These are phyloP conservation scores for Orchesella flavescens DNA, from an alignment of 2,888 invertebrate genomes.

Conservation along the genomic window DNA sequence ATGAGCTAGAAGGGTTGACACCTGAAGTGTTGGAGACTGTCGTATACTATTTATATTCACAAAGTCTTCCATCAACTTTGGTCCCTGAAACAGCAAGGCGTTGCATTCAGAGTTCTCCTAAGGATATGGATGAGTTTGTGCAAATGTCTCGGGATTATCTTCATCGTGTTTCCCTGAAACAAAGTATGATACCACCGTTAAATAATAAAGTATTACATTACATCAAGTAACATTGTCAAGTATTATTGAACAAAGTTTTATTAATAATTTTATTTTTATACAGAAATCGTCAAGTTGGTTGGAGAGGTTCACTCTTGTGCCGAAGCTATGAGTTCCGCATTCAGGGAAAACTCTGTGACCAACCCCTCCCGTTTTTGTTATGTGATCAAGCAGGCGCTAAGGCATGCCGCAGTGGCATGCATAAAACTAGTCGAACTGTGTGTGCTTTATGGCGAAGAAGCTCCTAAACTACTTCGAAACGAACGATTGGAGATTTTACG, in stretches of 20 bases:
- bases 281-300: slow-evolving; percentile 80
- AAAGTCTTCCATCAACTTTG: slow-evolving; percentile 79
- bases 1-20: slow-evolving; percentile 76
- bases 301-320: slow-evolving; percentile 80
- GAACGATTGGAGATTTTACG: slow-evolving; percentile 81
- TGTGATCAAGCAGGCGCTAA: slow-evolving; percentile 79
- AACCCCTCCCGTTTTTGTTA: slow-evolving; percentile 80
- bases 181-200: slow-evolving; percentile 75
- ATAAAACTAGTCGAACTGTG: slow-evolving; percentile 78
- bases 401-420: slow-evolving; percentile 79
- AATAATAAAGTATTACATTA: neutral
- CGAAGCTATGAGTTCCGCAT: slow-evolving; percentile 72
- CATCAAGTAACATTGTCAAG: neutral
- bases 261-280: slow-evolving; percentile 68
- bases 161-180: slow-evolving; percentile 79
- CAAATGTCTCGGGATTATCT: slow-evolving; percentile 79
- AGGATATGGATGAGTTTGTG: slow-evolving; percentile 78
- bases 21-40: slow-evolving; percentile 80
- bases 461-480: slow-evolving; percentile 78
- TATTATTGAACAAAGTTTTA: neutral
- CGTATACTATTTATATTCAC: slow-evolving; percentile 80
- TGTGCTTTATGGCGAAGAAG: slow-evolving; percentile 80
- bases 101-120: slow-evolving; percentile 75
- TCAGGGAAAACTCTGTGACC: slow-evolving; percentile 69
- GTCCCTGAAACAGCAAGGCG: slow-evolving; percentile 78